Percentiles rank a stretch among this genome's conserved stretches.
Conservation (phyloP, 2,888 invertebrate genomes). For the Epirrita christyi region DNA sequence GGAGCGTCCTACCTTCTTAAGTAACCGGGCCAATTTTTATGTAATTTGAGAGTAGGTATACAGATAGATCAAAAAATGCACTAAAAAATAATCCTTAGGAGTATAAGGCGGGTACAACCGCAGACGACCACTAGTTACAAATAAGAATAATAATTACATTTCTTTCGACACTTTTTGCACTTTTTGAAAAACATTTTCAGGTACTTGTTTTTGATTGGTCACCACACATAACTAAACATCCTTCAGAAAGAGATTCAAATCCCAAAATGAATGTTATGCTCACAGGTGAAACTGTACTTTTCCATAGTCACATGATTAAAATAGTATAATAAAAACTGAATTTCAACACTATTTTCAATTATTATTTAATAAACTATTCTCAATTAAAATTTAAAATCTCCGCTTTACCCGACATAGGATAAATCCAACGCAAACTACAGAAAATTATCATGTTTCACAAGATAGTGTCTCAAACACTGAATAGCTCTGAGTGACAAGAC, state of each 20-base stretch:
- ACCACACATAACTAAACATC: not conserved
- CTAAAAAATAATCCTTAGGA: too few species aligned
- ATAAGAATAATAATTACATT: slow-evolving; percentile 61
- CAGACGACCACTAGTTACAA: not conserved
- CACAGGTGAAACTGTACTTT: not conserved
- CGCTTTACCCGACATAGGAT: not conserved
- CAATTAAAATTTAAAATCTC: too few species aligned
- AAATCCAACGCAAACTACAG: not conserved
- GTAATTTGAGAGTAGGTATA: too few species aligned
- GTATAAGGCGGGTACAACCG: too few species aligned
- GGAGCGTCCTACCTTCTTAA: too few species aligned
- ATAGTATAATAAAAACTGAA: not conserved
- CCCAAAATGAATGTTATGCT: not conserved
- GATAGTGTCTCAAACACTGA: slow-evolving; percentile 7
- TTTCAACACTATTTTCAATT: too few species aligned
- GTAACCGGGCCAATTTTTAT: too few species aligned
- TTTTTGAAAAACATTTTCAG: slow-evolving; percentile 72
- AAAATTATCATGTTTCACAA: slow-evolving; percentile 9
- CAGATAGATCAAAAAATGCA: too few species aligned
- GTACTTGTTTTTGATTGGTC: not conserved
- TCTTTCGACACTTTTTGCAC: slow-evolving; percentile 71
- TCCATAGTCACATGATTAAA: not conserved
- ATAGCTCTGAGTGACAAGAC: slow-evolving; percentile 6
- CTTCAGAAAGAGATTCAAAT: not conserved
- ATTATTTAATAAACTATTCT: too few species aligned